phyloP scores from a whole-genome alignment of 1,140 invertebrate species.

The Papilio polytes region DNA sequence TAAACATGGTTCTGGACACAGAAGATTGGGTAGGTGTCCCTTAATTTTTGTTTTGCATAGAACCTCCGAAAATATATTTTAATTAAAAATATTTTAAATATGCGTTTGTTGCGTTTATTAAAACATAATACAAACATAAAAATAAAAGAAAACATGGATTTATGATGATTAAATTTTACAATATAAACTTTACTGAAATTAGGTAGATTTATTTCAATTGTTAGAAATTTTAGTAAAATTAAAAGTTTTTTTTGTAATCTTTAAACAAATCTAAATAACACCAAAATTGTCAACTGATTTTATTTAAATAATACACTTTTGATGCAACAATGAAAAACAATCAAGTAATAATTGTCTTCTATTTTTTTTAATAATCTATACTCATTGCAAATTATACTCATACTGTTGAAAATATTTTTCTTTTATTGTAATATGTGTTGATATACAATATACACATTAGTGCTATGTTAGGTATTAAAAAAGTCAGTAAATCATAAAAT shows the following conservation, averaged over 20 bases:
- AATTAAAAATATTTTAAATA: not conserved
- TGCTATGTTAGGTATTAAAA: too few species aligned
- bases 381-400: not conserved
- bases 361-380: not conserved
- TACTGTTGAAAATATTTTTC: too few species aligned
- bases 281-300: not conserved
- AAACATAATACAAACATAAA: slow-evolving; percentile 7
- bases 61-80: slow-evolving; percentile 33
- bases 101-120: not conserved
- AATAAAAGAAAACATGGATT: not conserved
- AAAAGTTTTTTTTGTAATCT: not conserved
- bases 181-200: not conserved
- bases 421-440: too few species aligned
- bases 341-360: not conserved
- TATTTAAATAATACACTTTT: not conserved
- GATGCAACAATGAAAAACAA: too few species aligned
- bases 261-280: not conserved
- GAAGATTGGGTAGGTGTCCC: slow-evolving; percentile 79
- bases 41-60: not conserved
- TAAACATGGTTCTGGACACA: slow-evolving; percentile 81
- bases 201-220: not conserved
- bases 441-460: too few species aligned
- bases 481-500: too few species aligned
- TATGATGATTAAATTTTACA: not conserved
- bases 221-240: too few species aligned